Percentiles rank a stretch among this genome's conserved stretches.
These are phyloP conservation scores for Margarornis squamiger DNA, from an alignment of 2,797 vertebrate species.

Conservation along the genomic window DNA sequence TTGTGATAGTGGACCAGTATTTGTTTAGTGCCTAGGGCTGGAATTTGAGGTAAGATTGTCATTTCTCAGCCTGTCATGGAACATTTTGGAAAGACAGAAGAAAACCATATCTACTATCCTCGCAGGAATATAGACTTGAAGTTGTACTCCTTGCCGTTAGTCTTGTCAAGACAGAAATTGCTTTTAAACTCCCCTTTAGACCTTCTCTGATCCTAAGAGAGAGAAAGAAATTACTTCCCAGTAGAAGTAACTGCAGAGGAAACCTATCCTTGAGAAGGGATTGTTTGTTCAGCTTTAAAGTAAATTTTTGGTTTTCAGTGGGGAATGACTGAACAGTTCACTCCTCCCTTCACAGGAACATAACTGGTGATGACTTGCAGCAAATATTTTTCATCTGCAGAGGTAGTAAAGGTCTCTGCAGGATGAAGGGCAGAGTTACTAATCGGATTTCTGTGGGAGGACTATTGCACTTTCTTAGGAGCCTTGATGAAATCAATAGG, in stretches of 20 bases:
- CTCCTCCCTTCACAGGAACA: background rate
- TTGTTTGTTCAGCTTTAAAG: conserved; percentile 28
- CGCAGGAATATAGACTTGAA: background rate
- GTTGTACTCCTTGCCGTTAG: background rate
- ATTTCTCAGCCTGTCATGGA: background rate
- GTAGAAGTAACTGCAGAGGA: background rate
- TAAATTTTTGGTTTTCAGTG: background rate
- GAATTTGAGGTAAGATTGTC: background rate
- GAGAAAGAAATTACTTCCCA: background rate
- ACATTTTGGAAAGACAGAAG: background rate
- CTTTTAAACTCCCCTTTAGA: background rate
- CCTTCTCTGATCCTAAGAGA: background rate
- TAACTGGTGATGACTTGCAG: background rate
- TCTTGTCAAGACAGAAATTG: background rate
- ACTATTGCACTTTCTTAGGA: background rate
- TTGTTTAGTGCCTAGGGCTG: background rate
- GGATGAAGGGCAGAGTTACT: background rate
- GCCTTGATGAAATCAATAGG: background rate
- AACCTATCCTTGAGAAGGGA: background rate
- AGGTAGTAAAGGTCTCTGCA: background rate
- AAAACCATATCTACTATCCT: background rate
- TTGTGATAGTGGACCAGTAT: background rate
- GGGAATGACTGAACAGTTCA: background rate
- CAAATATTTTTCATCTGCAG: conserved; percentile 2
- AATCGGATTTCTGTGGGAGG: background rate